Base-by-base conservation (phyloP, 2,113 vertebrate genomes). In the Lagenorhynchus albirostris region DNA sequence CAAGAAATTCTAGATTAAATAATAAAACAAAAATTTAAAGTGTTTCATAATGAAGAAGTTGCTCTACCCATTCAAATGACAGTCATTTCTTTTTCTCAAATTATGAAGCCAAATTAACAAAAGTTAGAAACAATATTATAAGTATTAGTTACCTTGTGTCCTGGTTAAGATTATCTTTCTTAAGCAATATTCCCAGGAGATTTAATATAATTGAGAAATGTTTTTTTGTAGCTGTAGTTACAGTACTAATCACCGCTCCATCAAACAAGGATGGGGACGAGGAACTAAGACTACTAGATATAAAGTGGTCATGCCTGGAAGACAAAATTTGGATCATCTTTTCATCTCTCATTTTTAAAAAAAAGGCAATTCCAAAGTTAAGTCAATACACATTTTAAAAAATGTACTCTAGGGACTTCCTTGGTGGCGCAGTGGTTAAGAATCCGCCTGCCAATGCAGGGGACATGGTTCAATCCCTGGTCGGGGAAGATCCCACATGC, bases 201-300 rank as follows among this genome's bases (percentile, higher is more conserved):
- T 99, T 99, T 44, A 99, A 98, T 96, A 99, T 99, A 26, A 99
- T 99, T 97, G 99, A 99, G 97, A 99, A 99, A 98, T 99, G 99
- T 96, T 99, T 99, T 98, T 99, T 99, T 87, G 99, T 99, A 88
- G 99, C 99, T 90, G 99, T 99, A 93, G 99, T 99, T 86, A 99
- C 99, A 12, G 99, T 99, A 97, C 99, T 99, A 98, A 99, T 99
- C 96, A 99, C 99, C 0, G 99, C 99, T 23, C 99, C 99, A 33
- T 99, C 99, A 93, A 99, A 99, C 80, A 99, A 98, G 5, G 99
- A 99, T 14, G 99, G 99, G 63, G 99, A 99, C 0, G 99, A 99
- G 33, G 99, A 99, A 31, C 99, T 99, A 95, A 99, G 99, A 98
- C 99, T 99, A 98, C 99, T 99, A 84, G 99, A 99, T 98, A 99